Evolutionary conservation across 1,140 invertebrate genomes (phyloP).

Genomic region (Drosophila ambigua): DNA sequence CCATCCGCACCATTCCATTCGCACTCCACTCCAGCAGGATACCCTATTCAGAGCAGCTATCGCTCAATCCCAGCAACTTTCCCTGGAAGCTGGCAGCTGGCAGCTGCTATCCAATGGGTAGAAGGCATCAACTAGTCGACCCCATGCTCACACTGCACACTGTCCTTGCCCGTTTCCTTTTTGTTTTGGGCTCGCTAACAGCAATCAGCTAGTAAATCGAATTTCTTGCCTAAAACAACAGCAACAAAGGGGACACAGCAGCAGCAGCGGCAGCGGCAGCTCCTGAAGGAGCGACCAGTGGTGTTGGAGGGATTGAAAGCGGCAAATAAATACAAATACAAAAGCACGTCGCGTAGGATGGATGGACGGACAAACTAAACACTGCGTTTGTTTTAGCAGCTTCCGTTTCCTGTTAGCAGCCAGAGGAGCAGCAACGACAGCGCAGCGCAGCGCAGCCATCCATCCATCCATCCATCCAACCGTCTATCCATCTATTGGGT

Average conservation of each 20-base stretch:
- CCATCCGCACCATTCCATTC: not conserved
- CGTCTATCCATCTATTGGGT: constrained; percentile 55
- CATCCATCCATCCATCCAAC: constrained; percentile 43
- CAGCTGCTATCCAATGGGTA: no score
- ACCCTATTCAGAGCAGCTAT: no score
- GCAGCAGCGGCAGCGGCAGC: constrained; percentile 34
- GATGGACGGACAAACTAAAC: constrained; percentile 67
- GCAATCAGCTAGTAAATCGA: constrained; percentile 81
- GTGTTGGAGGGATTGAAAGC: constrained; percentile 22
- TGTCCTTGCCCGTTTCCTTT: constrained; percentile 24
- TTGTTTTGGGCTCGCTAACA: constrained; percentile 61
- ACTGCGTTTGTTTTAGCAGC: constrained; percentile 80
- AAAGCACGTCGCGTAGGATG: constrained; percentile 42
- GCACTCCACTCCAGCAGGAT: no score
- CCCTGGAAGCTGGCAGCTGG: no score
- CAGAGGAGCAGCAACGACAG: constrained; percentile 23
- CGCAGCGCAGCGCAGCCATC: constrained; percentile 56
- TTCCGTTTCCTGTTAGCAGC: constrained; percentile 74
- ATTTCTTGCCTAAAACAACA: constrained; percentile 80
- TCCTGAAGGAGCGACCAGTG: constrained; percentile 21
- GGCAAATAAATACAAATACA: constrained; percentile 72
- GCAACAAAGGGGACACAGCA: constrained; percentile 50
- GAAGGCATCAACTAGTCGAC: constrained; percentile 7
- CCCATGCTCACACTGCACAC: not conserved
- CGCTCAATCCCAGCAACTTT: no score